Base-by-base conservation (phyloP, 1,140 invertebrate genomes). In the Macrotrachela quadricornifera region DNA sequence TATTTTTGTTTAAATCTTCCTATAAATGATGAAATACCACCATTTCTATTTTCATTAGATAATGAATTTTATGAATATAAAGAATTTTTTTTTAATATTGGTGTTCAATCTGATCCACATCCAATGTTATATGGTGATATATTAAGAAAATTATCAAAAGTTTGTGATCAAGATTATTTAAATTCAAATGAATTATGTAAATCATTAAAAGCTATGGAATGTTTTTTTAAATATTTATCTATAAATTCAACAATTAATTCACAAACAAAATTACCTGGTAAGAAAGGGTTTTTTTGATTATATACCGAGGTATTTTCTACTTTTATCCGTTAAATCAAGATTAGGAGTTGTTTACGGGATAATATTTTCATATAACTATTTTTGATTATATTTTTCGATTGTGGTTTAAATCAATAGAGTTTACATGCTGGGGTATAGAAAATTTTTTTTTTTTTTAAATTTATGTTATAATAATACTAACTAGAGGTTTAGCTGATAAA, bases 111-210 rank as follows among this genome's bases (percentile, higher is more conserved):
- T 37, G 46, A 54, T 14, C 39, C 47, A 15, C n/a, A 49, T 40
- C 30, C 53, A 0, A 49, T 49, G 53, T 17, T 48, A 8, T 54
- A 54, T 30, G 46, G 46, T 10, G 43, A 54, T n/a, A 54, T 54
- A 10, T 16, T 54, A n/a, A 16, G 53, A 16, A 54, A 54, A 49
- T 43, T 54, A 46, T 46, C 53, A 15, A 48, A 49, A 16, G 53
- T 54, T 13, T 54, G 53, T 38, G 17, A 12, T n/a, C 15, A 41
- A 37, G 53, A 54, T 42, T 54, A 54, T 12, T 36, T 54, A 36
- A 54, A 54, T 38, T 54, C 53, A 18, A 54, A 54, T 38, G 53
- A 54, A 30, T n/a, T 54, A 18, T 49, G 53, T 39, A 54, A 54
- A 21, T 46, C 40, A 11, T 38, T 54, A n/a, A 54, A 54, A 49